phyloP scores from a whole-genome alignment of 1,140 invertebrate genomes.

The Onthophagus taurus region DNA sequence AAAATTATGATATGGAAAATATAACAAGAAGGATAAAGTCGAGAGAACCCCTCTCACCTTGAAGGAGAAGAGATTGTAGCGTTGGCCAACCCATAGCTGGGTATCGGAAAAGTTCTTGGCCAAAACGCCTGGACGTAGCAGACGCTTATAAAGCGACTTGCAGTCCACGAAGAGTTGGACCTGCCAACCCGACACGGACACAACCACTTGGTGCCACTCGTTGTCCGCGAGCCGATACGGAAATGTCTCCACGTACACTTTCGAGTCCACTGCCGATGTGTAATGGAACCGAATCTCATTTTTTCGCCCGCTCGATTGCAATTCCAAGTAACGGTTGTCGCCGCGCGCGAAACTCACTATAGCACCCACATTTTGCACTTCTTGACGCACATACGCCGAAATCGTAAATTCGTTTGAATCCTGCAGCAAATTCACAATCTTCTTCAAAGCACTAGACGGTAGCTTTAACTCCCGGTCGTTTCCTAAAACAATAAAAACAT shows the following conservation, averaged over 20 bases:
- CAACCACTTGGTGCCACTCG: slow-evolving; percentile 75
- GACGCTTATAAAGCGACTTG: slow-evolving; percentile 68
- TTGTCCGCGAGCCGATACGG: slow-evolving; percentile 76
- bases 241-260: slow-evolving; percentile 73
- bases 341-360: slow-evolving; percentile 73
- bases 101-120: slow-evolving; percentile 65
- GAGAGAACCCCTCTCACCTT: no score
- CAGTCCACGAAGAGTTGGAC: slow-evolving; percentile 79
- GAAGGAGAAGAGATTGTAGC: slow-evolving; percentile 78
- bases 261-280: slow-evolving; percentile 50
- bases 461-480: slow-evolving; percentile 64
- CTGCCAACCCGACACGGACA: slow-evolving; percentile 72
- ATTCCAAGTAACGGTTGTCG: slow-evolving; percentile 74
- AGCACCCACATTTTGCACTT: slow-evolving; percentile 69
- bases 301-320: slow-evolving; percentile 79
- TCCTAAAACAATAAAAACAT: slow-evolving; percentile 42
- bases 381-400: slow-evolving; percentile 64
- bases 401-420: slow-evolving; percentile 71
- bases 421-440: slow-evolving; percentile 56
- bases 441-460: slow-evolving; percentile 52
- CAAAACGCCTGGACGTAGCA: slow-evolving; percentile 50
- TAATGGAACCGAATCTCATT: slow-evolving; percentile 75
- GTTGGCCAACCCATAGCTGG: slow-evolving; percentile 77
- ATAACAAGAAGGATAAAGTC: no score
- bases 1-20: no score